phyloP scores from a whole-genome alignment of 2,113 vertebrate genomes.

The Psophia crepitans region DNA sequence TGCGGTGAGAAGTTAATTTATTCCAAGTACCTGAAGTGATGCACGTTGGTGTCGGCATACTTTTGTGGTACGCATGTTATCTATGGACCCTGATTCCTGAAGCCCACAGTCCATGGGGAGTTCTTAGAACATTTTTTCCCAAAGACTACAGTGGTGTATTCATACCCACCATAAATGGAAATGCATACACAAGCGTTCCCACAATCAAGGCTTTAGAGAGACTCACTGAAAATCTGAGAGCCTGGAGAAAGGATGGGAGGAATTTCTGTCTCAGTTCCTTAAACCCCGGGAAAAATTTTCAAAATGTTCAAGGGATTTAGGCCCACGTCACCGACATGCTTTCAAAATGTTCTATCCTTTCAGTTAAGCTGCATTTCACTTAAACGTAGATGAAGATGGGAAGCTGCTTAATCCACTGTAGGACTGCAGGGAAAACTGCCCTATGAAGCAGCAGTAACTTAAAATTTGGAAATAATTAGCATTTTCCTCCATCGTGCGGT shows the following conservation, averaged over 20 bases:
- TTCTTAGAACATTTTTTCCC: neutral
- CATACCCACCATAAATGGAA: neutral
- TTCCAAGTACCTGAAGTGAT: neutral
- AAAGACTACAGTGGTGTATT: neutral
- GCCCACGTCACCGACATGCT: fast-evolving
- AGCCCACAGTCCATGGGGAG: fast-evolving
- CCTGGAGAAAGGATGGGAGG: neutral
- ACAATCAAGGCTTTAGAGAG: neutral
- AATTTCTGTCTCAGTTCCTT: neutral
- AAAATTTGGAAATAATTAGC: neutral
- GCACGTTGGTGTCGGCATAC: neutral
- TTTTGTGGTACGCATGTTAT: neutral
- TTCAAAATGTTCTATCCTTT: neutral
- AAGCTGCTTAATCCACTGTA: neutral
- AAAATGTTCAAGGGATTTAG: neutral
- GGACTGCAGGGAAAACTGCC: neutral
- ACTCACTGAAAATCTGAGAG: neutral
- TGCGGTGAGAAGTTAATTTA: neutral
- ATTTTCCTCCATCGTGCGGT: neutral
- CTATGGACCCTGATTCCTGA: neutral
- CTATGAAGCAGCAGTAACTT: neutral
- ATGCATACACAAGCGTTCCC: neutral
- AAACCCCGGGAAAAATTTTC: neutral
- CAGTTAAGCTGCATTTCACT: neutral
- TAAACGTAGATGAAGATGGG: neutral